A percentile compares a stretch with the other conserved stretches of the same genome.
These are phyloP conservation scores for Sinocyclocheilus grahami DNA, from an alignment of 2,113 vertebrate species.

Conservation along the genomic window DNA sequence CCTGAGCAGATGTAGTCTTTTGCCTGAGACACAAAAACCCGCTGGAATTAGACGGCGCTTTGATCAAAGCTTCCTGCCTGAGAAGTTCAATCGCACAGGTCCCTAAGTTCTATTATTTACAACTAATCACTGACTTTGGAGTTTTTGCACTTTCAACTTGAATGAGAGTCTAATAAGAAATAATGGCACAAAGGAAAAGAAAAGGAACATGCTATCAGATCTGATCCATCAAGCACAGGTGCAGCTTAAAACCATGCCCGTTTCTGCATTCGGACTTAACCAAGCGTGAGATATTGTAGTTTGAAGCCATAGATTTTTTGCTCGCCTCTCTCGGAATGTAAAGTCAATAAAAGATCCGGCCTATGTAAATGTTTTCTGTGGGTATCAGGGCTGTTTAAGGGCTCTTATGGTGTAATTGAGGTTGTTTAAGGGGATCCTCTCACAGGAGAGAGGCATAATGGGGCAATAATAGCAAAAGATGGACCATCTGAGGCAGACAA, in stretches of 20 bases:
- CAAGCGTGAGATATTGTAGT: conserved; percentile 53
- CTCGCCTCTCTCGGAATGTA: conserved; percentile 46
- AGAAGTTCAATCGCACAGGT: conserved; percentile 64
- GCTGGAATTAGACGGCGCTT: conserved; percentile 54
- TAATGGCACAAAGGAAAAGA: conserved; percentile 56
- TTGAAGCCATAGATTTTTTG: conserved; percentile 51
- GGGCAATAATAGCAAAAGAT: conserved; percentile 56
- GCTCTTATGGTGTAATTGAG: conserved; percentile 52
- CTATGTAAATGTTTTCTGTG: conserved; percentile 58
- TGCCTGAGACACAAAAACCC: conserved; percentile 71
- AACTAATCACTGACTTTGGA: conserved; percentile 65
- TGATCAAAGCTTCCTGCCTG: conserved; percentile 57
- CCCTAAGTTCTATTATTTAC: conserved; percentile 73
- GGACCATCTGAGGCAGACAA: conserved; percentile 53
- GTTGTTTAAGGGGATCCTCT: conserved; percentile 51
- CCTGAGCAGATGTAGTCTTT: conserved; percentile 67
- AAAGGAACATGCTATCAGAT: conserved; percentile 55
- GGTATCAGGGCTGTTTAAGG: conserved; percentile 50
- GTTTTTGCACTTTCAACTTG: conserved; percentile 62
- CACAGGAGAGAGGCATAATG: conserved; percentile 48
- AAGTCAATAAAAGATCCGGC: conserved; percentile 50
- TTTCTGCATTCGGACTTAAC: conserved; percentile 52
- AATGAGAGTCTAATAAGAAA: conserved; percentile 65
- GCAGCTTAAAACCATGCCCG: conserved; percentile 19
- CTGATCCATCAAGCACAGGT: conserved; percentile 56